Evolutionary conservation across 1,140 invertebrate genomes (phyloP).

Genomic region (Pantala flavescens): DNA sequence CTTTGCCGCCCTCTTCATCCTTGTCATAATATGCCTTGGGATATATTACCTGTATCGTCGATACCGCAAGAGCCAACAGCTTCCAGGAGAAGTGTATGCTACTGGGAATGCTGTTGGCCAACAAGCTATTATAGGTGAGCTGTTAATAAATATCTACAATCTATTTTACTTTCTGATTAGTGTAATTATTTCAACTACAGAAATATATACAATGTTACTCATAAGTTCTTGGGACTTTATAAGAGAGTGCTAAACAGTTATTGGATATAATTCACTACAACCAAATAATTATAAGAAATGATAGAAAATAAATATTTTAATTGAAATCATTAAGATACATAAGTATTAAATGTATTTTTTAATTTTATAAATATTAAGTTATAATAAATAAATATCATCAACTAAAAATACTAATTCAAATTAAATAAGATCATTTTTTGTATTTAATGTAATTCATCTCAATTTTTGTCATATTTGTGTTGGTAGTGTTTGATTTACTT

Average conservation of each 20-base stretch:
- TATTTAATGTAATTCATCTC: too few relatives aligned
- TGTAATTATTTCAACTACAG: neutral
- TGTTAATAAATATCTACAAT: neutral
- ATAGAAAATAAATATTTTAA: too few relatives aligned
- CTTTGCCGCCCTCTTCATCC: neutral
- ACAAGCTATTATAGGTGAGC: neutral
- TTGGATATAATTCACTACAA: neutral
- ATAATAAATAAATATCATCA: too few relatives aligned
- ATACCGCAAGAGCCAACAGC: neutral
- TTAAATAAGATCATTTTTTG: too few relatives aligned
- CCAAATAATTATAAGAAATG: neutral
- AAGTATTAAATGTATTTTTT: too few relatives aligned
- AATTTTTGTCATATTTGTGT: too few relatives aligned
- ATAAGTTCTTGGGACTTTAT: neutral
- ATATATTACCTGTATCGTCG: neutral
- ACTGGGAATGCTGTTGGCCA: neutral
- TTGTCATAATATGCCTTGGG: neutral
- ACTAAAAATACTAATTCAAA: too few relatives aligned
- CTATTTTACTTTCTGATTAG: neutral
- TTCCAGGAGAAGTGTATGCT: neutral
- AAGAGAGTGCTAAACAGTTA: neutral
- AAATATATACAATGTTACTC: neutral
- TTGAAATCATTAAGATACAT: too few relatives aligned
- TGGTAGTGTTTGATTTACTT: too few relatives aligned
- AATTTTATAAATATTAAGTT: too few relatives aligned